These are phyloP conservation scores for Drosophila nigromelanica DNA, from an alignment of 1,140 invertebrate genomes.

Conservation along the genomic window DNA sequence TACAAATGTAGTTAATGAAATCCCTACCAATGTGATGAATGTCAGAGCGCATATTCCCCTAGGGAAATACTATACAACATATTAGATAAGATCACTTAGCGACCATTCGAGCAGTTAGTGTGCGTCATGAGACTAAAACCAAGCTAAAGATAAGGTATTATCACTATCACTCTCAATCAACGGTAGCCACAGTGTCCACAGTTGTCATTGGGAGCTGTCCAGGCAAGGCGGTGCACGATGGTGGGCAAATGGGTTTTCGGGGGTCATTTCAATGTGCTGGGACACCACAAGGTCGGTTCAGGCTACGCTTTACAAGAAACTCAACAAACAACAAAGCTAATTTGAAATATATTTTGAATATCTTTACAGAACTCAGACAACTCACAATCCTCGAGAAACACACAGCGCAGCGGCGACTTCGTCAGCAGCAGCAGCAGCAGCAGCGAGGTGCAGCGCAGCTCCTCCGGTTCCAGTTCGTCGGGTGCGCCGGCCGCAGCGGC, in stretches of 20 bases:
- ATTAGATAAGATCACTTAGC: constrained; percentile 24
- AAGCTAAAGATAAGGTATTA: constrained; percentile 33
- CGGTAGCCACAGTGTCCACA: constrained; percentile 10
- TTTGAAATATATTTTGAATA: background rate
- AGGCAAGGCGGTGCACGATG: constrained; percentile 35
- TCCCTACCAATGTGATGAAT: background rate
- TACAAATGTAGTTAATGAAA: too few species aligned
- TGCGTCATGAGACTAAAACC: constrained; percentile 47
- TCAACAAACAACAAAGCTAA: background rate
- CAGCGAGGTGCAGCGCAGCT: constrained; percentile 60
- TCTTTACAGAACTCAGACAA: constrained; percentile 63
- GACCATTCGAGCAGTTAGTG: constrained; percentile 19
- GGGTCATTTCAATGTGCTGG: constrained; percentile 46
- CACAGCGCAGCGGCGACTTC: constrained; percentile 28
- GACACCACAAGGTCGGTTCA: constrained; percentile 40
- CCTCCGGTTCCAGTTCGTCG: constrained; percentile 65
- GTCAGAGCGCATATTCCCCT: constrained; percentile 15
- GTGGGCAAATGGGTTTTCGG: constrained; percentile 49
- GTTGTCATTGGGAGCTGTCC: constrained; percentile 43
- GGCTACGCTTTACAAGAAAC: too few species aligned
- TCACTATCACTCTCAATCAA: constrained; percentile 39
- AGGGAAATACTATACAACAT: background rate
- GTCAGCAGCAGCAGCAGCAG: constrained; percentile 41
- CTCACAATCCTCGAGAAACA: constrained; percentile 50
- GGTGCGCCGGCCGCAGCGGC: background rate